phyloP scores from a whole-genome alignment of 1,140 invertebrate genomes.

The Ctenoplectra terminalis region DNA sequence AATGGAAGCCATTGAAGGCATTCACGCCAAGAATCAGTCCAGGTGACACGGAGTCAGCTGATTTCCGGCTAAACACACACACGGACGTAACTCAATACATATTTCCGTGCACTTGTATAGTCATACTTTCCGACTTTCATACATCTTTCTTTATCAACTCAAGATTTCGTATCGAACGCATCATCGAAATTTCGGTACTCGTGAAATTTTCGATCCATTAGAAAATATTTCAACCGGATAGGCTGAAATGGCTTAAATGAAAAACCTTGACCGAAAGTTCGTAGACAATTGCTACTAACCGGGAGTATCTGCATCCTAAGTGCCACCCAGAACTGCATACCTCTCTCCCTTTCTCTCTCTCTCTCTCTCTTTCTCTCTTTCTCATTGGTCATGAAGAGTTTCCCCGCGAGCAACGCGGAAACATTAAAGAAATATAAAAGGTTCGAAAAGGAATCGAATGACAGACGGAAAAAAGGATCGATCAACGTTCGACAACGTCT shows the following conservation, averaged over 20 bases:
- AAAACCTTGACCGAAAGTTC: constrained; percentile 51
- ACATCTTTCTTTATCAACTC: background rate
- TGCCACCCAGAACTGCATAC: constrained; percentile 83
- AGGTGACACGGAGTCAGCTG: constrained; percentile 82
- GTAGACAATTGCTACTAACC: constrained; percentile 63
- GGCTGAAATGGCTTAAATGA: too few relatives aligned
- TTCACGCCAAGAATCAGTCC: constrained; percentile 80
- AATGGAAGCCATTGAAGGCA: constrained; percentile 62
- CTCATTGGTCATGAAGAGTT: constrained; percentile 75
- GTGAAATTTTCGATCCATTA: too few relatives aligned
- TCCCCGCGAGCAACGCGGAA: constrained; percentile 75
- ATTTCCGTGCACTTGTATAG: background rate
- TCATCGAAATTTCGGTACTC: constrained; percentile 57
- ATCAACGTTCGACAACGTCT: constrained; percentile 61
- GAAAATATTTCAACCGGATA: too few relatives aligned
- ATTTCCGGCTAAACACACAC: constrained; percentile 72
- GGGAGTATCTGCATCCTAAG: constrained; percentile 80
- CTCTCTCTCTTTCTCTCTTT: constrained; percentile 67
- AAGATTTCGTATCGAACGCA: background rate
- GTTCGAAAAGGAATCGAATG: constrained; percentile 25
- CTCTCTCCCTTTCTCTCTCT: constrained; percentile 76
- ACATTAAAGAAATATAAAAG: constrained; percentile 62
- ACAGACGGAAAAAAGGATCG: constrained; percentile 28
- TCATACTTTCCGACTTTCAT: too few relatives aligned
- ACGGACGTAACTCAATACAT: background rate